Percentiles rank a stretch among this genome's conserved stretches.
Evolutionary conservation across 1,140 invertebrate species (phyloP).

Genomic region (silkworm (Bombyx mori)): ASM3026992v2 NC_085127.1:9605501-9606000

Average conservation of each 20-base stretch:
- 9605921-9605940: constrained; percentile 96
- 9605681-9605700: constrained; percentile 88
- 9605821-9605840: constrained; percentile 87
- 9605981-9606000: constrained; percentile 79
- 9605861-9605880: constrained; percentile 94
- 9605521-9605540: constrained; percentile 86
- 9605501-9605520: constrained; percentile 83
- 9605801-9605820: constrained; percentile 91
- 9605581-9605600: constrained; percentile 93
- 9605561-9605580: constrained; percentile 93
- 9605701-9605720: constrained; percentile 83
- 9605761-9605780: constrained; percentile 87
- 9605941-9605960: constrained; percentile 90
- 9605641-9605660: constrained; percentile 89
- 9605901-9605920: constrained; percentile 96
- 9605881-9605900: constrained; percentile 93
- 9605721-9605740: constrained; percentile 79
- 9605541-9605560: constrained; percentile 94
- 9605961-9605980: constrained; percentile 78
- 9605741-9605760: constrained; percentile 84
- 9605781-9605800: constrained; percentile 80
- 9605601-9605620: constrained; percentile 92
- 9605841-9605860: constrained; percentile 86
- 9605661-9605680: constrained; percentile 89
- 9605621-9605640: constrained; percentile 92